Conservation (phyloP, 2,797 vertebrate genomes). For the Pogoniulus pusillus region DNA sequence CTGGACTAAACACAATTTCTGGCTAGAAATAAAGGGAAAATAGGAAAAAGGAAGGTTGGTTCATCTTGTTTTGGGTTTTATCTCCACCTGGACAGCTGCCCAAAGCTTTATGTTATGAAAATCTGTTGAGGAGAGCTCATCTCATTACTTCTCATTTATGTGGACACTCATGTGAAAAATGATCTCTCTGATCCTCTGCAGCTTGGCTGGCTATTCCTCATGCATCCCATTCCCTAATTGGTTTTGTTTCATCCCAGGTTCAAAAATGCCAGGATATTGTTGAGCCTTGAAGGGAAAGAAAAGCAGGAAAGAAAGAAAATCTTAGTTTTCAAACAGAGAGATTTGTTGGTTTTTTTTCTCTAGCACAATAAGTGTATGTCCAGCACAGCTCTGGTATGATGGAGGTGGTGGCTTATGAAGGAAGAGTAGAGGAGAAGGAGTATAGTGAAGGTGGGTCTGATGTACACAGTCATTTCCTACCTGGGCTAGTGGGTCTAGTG, state of each 20-base stretch:
- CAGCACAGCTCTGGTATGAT: neutral
- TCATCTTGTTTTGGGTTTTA: neutral
- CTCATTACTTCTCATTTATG: conserved; percentile 47
- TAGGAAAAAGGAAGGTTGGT: neutral
- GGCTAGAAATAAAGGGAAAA: neutral
- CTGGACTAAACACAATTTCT: neutral
- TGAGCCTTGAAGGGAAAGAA: neutral
- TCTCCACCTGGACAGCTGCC: conserved; percentile 22
- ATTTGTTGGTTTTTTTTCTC: neutral
- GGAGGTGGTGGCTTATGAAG: neutral
- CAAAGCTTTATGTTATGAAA: neutral
- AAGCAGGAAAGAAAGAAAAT: neutral
- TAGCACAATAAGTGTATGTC: accelerated
- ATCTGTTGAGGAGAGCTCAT: neutral
- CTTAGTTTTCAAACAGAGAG: neutral
- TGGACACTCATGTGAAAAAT: neutral
- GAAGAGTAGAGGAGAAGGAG: neutral
- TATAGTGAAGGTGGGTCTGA: neutral
- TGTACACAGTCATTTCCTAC: neutral
- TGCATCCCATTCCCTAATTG: neutral
- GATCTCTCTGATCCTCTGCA: neutral
- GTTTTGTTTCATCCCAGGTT: neutral
- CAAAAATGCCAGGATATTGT: neutral
- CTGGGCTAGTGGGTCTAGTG: neutral
- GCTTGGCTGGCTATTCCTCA: neutral